Evolutionary conservation across 2,888 invertebrate species (phyloP), one percentile per base, ranked within the genome.

Genomic region (Philereme transversata): DNA sequence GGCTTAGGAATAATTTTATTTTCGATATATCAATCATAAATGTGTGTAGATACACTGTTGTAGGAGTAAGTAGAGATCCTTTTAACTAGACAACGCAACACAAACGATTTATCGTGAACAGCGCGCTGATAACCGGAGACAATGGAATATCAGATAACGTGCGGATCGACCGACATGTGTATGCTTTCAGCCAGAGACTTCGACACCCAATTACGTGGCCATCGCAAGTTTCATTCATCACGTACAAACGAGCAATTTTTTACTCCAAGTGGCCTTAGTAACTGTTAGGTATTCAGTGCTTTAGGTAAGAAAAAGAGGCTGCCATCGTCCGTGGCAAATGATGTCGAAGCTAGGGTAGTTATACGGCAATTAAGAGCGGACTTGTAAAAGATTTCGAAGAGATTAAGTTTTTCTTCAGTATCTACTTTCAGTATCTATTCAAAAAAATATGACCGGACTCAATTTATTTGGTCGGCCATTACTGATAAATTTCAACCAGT

Each of bases 121-220:
- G 74, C 79, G 72, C 74, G 71, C 78, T 80, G 89, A 90, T 89
- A 88, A 82, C 81, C 78, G 77, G 82, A 88, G 90, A 90, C 91
- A 91, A 90, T 89, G 81, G 87, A 73, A 82, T 84, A 87, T 86
- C 86, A 78, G 85, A 86, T 85, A 79, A 79, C 81, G 79, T 76
- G 70, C 65, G 78, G 79, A 80, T 82, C 83, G 78, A 69, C 68
- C 72, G 74, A 90, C 91, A 90, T 80, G 90, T 90, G 90, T 90
- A 88, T 90, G 91, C 91, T 90, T 88, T 90, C 88, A 90, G 85
- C 82, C 71, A 77, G 77, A 85, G 83, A 82, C 88, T 87, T 87
- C 86, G 87, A 87, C 88, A 87, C 85, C 88, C 88, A 90, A 90
- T 92, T 90, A 90, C 86, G 82, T 78, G 77, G 77, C 79, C 78